phyloP scores from a whole-genome alignment of 2,888 invertebrate genomes.

The Nomada ferruginata region DNA sequence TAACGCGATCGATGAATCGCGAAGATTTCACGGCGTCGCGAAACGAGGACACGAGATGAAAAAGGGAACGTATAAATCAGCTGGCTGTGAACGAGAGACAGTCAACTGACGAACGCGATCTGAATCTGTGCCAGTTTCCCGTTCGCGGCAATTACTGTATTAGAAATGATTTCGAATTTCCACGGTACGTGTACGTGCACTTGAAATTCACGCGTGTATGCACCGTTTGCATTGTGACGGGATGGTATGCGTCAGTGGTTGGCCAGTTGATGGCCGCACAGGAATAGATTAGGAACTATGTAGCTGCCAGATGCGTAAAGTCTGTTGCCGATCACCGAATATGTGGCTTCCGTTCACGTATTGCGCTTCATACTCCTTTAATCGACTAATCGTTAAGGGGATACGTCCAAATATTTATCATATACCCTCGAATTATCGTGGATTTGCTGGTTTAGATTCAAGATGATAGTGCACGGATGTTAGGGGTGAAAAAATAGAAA shows the following conservation, averaged over 20 bases:
- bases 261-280: conserved; percentile 60
- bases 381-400: neutral
- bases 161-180: conserved; percentile 62
- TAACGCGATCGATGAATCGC: neutral
- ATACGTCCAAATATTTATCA: neutral
- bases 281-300: conserved; percentile 71
- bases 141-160: conserved; percentile 57
- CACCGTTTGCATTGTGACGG: conserved; percentile 50
- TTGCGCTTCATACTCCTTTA: neutral
- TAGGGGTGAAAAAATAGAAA: no score
- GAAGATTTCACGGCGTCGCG: conserved; percentile 36
- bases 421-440: no score
- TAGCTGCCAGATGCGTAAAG: conserved; percentile 68
- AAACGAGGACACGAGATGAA: conserved; percentile 58
- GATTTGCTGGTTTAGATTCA: no score
- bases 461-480: no score
- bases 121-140: conserved; percentile 57
- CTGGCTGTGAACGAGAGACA: conserved; percentile 41
- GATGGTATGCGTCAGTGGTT: conserved; percentile 48
- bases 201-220: conserved; percentile 45
- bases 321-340: conserved; percentile 56
- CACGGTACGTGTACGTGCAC: conserved; percentile 21
- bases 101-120: conserved; percentile 56
- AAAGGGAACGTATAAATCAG: conserved; percentile 56
- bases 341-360: conserved; percentile 55